Base-by-base conservation (phyloP, 2,797 vertebrate genomes). In the Bufotes viridis region DNA sequence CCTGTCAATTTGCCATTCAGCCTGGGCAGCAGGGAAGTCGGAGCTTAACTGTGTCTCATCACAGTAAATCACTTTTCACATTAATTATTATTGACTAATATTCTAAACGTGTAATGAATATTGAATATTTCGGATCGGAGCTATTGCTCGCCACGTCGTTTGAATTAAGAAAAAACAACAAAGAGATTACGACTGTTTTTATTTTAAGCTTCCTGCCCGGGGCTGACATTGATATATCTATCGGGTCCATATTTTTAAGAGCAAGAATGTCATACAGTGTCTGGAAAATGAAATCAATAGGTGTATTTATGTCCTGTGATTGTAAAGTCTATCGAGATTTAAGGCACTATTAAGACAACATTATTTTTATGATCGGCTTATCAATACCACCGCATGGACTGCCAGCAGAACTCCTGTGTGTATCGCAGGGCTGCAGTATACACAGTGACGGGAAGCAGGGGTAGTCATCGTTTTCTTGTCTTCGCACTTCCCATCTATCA, bases 291-390 rank as follows among this genome's bases (percentile, higher is more conserved):
- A 89, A 89, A 89, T 89, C 88, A 78, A 89, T 89, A 89, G 29
- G 63, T 87, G 88, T 87, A 87, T 89, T 89, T 89, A 89, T 87
- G 88, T 80, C 63, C 80, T 86, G 67, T 87, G 88, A 87, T 89
- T 89, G 81, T 89, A 89, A 89, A 89, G 88, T 83, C 85, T 83
- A 72, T 89, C 74, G 78, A 89, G 85, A 89, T 89, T 89, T 89
- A 87, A 89, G 84, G 83, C 84, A 86, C 88, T 89, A 89, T 89
- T 89, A 89, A 87, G 81, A 74, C 81, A 89, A 83, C 85, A 87
- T 89, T 84, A 89, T 87, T 89, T 89, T 89, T 87, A 89, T 89
- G 82, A 89, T 79, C 65, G 26, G 55, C 81, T 84, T 87, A 89
- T 89, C 85, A 82, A 89, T 89, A 87, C 55, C 42, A 20, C 17